Evolutionary conservation across 1,140 invertebrate genomes (phyloP), one percentile per base, ranked within the genome.

Genomic region (Achatina immaculata): DNA sequence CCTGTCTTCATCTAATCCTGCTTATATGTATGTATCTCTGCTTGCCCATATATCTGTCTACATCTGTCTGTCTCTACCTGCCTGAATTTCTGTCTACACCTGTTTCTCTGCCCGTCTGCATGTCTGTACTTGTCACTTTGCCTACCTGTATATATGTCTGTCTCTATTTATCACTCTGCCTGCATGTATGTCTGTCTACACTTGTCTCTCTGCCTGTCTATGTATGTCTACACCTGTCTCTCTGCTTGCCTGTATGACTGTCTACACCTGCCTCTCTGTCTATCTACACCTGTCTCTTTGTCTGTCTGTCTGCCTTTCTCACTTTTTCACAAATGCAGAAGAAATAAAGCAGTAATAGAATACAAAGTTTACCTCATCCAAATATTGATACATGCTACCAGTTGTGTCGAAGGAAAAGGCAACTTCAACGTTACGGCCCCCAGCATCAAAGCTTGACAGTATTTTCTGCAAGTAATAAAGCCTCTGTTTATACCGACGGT

Each of bases 401-500:
- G 89, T 90, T 2, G 89, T 90, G 76, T 90, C 89, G 69, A 90
- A 90, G 11, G 86, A 89, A 69, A 90, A 90, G 0, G 87, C 89
- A 24, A 90, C 88, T 69, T 90, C 89, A 1, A 90, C 87, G 7
- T 81, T 79, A 16, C 82, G 75, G 6, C 88, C 88, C 19, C 58
- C 74, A 0, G 85, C 78, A 40, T 87, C 77, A 78, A 90, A 90
- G 45, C 86, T 89, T 76, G 80, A 78, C 48, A 88, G 45, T 11
- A 90, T 75, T n/a, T 79, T 82, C 86, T 88, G 77, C 38, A 84
- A 77, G n/a, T n/a, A n/a, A n/a, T n/a, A n/a, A n/a, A n/a, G n/a
- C n/a, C n/a, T n/a, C n/a, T n/a, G n/a, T n/a, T n/a, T n/a, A n/a
- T n/a, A n/a, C n/a, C n/a, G n/a, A n/a, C n/a, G n/a, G n/a, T n/a